Evolutionary conservation across 2,797 vertebrate species (phyloP).

Genomic region (Myotis planiceps): DNA sequence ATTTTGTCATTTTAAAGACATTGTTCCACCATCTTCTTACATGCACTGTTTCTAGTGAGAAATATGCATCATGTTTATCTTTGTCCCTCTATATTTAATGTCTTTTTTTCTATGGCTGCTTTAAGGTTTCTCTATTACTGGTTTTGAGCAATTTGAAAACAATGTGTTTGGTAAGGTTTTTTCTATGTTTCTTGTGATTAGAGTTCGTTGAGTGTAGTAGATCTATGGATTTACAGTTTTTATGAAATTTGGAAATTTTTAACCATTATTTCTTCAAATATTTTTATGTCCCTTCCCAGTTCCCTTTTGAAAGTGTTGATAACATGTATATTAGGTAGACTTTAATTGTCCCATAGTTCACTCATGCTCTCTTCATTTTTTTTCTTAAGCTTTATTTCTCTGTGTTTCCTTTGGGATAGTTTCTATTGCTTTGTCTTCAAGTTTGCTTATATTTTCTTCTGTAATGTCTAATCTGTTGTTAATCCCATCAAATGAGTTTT

Average conservation of each 20-base stretch:
- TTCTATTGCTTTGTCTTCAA: not conserved
- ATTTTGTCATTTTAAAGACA: constrained; percentile 12
- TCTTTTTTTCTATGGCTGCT: not conserved
- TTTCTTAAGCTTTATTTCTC: not conserved
- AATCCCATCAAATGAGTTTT: not conserved
- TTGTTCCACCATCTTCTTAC: not conserved
- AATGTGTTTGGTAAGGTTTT: not conserved
- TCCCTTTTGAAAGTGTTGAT: not conserved
- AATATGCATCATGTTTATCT: not conserved
- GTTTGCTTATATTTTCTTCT: not conserved
- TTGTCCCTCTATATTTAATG: not conserved
- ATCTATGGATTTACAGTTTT: not conserved
- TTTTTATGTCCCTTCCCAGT: not conserved
- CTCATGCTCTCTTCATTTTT: not conserved
- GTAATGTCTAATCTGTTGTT: not conserved
- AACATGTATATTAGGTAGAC: not conserved
- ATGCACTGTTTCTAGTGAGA: not conserved
- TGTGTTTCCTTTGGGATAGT: not conserved
- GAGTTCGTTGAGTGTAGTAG: not conserved
- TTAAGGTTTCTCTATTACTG: not conserved
- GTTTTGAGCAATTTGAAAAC: not conserved
- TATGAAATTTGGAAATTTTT: constrained; percentile 20
- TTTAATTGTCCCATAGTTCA: not conserved
- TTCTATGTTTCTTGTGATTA: not conserved
- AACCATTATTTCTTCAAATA: not conserved